Evolutionary conservation across 2,888 invertebrate species (phyloP), one percentile per base, ranked within the genome.

Genomic region (Metellina segmentata): DNA sequence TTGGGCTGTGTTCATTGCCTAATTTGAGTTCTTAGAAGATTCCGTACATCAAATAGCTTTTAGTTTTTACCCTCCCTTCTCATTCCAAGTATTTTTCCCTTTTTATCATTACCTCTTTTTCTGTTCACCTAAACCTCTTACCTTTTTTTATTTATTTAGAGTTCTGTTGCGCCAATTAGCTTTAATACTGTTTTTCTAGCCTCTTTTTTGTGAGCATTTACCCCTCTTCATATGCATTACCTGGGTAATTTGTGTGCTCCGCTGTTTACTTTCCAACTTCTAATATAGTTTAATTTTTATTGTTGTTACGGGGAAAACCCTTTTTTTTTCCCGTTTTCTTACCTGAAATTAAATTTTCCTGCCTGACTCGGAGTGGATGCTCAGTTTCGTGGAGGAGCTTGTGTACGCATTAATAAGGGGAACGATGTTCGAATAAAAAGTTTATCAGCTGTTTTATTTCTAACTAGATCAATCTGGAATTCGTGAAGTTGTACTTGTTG

Each of bases 31-130:
- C 69, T 61, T 69, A 20, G 81, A 53, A 48, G 34, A 61, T 61
- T n/a, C 34, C 61, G 7, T 81, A 81, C 81, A 81, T 81, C 61
- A 81, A 81, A 81, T 61, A 81, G 81, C 81, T 81, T 81, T 81
- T 81, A 81, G 81, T 69, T 81, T 61, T 81, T 34, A 48, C 34
- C 61, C 48, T 13, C 19, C n/a, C n/a, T 77, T 34, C 51, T 78
- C 20, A 52, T 51, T 52, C 0, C 9, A 0, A 5, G 7, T 61
- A 0, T n/a, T 81, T 81, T 61, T 13, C 1, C 6, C 9, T 6
- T 81, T 16, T 13, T 20, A 0, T 7, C 13, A 16, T 61, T 81
- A 34, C 19, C n/a, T 19, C 13, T n/a, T 78, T n/a, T 52, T 13
- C 52, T 51, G 13, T 34, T 6, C 48, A 13, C 48, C 11, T 16